These are phyloP conservation scores for Cottoperca gobio DNA, from an alignment of 2,797 vertebrate genomes.

Conservation along the genomic window DNA sequence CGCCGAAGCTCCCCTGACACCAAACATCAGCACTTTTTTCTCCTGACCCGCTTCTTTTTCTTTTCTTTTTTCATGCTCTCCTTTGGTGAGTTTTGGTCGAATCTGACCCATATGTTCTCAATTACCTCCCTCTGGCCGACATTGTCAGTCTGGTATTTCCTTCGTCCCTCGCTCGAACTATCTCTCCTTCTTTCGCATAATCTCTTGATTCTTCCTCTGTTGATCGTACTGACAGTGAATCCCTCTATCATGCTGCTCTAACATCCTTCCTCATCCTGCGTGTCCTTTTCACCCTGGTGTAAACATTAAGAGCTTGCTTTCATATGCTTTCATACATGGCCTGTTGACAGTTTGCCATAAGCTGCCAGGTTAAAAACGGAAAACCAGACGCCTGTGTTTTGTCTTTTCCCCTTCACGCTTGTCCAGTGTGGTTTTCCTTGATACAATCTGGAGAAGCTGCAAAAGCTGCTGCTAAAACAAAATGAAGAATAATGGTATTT, in stretches of 20 bases:
- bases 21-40: slow-evolving; percentile 66
- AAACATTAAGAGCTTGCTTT: slow-evolving; percentile 1
- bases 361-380: slow-evolving; percentile 8
- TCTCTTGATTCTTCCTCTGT: slow-evolving; percentile 42
- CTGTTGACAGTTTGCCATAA: slow-evolving; percentile 32
- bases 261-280: not conserved
- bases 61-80: slow-evolving; percentile 45
- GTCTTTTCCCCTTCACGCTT: not conserved
- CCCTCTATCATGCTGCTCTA: slow-evolving; percentile 10
- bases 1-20: slow-evolving; percentile 53
- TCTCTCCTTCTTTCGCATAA: slow-evolving; percentile 48
- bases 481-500: not conserved
- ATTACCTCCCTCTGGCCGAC: slow-evolving; percentile 84
- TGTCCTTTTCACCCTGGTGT: not conserved
- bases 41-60: slow-evolving; percentile 25
- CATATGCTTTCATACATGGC: not conserved
- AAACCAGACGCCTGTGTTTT: not conserved
- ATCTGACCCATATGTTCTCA: slow-evolving; percentile 86
- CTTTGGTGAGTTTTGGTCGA: slow-evolving; percentile 61
- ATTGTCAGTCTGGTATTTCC: slow-evolving; percentile 88
- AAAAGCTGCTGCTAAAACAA: not conserved
- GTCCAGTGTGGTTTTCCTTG: slow-evolving; percentile 6
- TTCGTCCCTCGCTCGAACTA: slow-evolving; percentile 63
- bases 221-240: slow-evolving; percentile 29
- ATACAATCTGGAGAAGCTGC: no score